Evolutionary conservation across 2,888 invertebrate genomes (phyloP).

Genomic region (Zonitis immaculata): DNA sequence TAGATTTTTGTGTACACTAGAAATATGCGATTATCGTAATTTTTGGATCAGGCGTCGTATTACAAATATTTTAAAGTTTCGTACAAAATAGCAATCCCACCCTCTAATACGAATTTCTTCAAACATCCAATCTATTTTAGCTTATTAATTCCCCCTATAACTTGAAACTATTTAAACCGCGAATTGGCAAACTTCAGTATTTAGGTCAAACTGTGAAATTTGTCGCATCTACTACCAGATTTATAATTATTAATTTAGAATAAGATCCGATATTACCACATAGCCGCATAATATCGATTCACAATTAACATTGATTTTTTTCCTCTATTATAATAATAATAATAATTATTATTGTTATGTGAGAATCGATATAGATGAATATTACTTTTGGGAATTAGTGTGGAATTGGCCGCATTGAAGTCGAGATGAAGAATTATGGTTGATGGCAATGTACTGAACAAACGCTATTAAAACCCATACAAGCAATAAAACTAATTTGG

Average conservation of each 20-base stretch:
- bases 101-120: neutral
- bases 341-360: too few relatives aligned
- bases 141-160: slow-evolving; percentile 4
- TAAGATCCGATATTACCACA: neutral
- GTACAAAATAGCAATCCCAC: neutral
- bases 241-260: neutral
- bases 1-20: too few relatives aligned
- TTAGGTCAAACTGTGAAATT: slow-evolving; percentile 3
- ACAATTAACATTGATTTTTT: too few relatives aligned
- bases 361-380: neutral
- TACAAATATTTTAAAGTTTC: too few relatives aligned
- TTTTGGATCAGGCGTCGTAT: too few relatives aligned
- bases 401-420: neutral
- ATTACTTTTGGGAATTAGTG: neutral
- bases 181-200: slow-evolving; percentile 1
- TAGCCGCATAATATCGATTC: too few relatives aligned
- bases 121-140: neutral
- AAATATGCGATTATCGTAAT: too few relatives aligned
- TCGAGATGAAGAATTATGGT: neutral
- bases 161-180: slow-evolving; percentile 5
- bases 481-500: slow-evolving; percentile 1
- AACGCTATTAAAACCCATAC: neutral
- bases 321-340: too few relatives aligned
- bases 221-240: slow-evolving; percentile 4
- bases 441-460: neutral